Base-by-base conservation (phyloP, 2,113 vertebrate genomes). In the Cyphomyrus plagiostoma region DNA sequence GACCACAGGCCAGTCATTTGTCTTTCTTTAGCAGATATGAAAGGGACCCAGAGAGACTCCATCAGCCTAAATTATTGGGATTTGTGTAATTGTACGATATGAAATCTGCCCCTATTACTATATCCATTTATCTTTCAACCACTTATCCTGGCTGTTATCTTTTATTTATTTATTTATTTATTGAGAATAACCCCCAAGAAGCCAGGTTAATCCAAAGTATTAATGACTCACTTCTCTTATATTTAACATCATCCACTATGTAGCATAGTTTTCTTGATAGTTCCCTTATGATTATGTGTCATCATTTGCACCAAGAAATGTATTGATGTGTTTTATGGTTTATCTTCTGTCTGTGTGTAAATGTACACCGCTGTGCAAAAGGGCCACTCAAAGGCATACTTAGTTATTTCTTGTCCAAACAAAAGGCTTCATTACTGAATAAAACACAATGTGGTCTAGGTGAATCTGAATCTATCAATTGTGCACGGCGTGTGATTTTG, bases 21-120 rank as follows among this genome's bases (percentile, higher is more conserved):
- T 89, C 77, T 89, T 74, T 52, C 52, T 84, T 89, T 56, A 83
- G 30, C 52, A 53, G 49, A 21, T 89, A 19, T 83, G 74, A 89
- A 80, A 89, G 19, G 30, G 52, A 83, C 77, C 77, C 26, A 84
- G 23, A 3, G 80, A 84, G 70, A 84, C 77, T 45, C 42, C n/a
- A 23, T 89, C 48, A 56, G 49, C 46, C 35, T 83, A 48, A 89
- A 23, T 58, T 84, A 84, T 82, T 30, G 50, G 48, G 77, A 84
- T 89, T 53, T 89, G 49, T 45, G 39, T 84, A 84, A 84, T 56
- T 48, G 85, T 35, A 48, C 42, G 58, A 88, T 62, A 42, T 62
- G 53, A 62, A 88, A 88, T 88, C 30, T 46, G 8, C 49, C 50
- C 85, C 85, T 30, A n/a, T 87, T 48, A 70, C 26, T 21, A 30